Conservation (phyloP, 1,140 invertebrate species). For the Pogonomyrmex californicus region DNA sequence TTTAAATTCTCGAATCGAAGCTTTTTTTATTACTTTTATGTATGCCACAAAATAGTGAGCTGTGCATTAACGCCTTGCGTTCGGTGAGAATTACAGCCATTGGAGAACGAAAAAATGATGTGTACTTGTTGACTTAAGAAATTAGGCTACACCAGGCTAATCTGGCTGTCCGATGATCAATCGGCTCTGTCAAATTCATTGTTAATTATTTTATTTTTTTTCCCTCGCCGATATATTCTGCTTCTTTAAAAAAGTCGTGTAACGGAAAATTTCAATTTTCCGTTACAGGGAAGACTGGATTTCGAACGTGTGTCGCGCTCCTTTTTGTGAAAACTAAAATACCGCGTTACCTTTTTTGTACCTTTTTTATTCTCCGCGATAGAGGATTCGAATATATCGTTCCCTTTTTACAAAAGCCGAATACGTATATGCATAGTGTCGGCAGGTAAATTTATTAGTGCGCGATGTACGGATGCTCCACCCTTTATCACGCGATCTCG, state of each 20-base stretch:
- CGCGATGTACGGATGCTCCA: neutral
- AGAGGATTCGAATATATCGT: neutral
- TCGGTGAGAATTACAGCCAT: neutral
- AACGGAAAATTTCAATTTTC: constrained; percentile 11
- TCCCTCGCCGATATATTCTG: neutral
- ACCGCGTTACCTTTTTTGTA: neutral
- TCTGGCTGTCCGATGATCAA: neutral
- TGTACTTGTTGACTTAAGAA: neutral
- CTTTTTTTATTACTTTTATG: neutral
- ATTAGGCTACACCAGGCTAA: neutral
- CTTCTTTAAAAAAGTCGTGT: neutral
- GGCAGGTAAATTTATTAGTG: constrained; percentile 19
- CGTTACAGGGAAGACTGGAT: neutral
- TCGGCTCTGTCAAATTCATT: neutral
- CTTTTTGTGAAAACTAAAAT: constrained; percentile 35
- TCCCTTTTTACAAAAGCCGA: constrained; percentile 31
- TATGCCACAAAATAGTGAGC: no score
- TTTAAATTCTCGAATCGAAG: neutral
- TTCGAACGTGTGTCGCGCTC: neutral
- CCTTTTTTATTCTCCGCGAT: constrained; percentile 20
- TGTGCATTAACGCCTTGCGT: neutral
- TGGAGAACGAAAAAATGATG: neutral
- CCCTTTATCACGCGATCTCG: constrained; percentile 17
- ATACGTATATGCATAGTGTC: neutral
- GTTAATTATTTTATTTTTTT: neutral